phyloP scores from a whole-genome alignment of 1,140 invertebrate genomes.

The Eubasilissa regina region DNA sequence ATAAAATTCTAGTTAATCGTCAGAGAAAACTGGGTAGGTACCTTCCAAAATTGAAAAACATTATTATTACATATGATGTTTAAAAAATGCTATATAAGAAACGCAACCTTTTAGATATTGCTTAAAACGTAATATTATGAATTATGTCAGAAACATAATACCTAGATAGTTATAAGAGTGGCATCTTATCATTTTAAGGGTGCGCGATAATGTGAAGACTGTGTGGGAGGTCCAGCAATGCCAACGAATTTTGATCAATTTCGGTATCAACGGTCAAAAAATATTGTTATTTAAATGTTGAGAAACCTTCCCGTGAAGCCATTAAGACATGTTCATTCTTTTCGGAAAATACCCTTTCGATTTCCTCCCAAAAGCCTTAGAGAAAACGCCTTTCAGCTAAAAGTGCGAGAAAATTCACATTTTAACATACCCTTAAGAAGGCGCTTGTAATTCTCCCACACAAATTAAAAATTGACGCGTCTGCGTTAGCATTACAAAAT shows the following conservation, averaged over 20 bases:
- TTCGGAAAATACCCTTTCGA: not conserved
- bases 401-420: constrained; percentile 42
- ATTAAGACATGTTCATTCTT: constrained; percentile 26
- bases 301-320: constrained; percentile 9
- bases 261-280: no score
- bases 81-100: no score
- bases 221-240: not conserved
- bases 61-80: no score
- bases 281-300: constrained; percentile 12
- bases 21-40: no score
- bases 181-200: constrained; percentile 1
- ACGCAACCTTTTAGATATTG: no score
- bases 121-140: no score
- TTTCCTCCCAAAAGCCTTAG: not conserved
- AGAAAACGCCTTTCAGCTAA: constrained; percentile 40
- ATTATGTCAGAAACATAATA: no score
- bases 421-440: constrained; percentile 50
- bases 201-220: not conserved
- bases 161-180: no score
- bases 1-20: no score
- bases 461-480: constrained; percentile 53
- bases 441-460: constrained; percentile 45
- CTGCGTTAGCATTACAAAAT: constrained; percentile 44
- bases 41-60: no score
- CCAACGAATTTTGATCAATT: not conserved